These are phyloP conservation scores for Hylia prasina DNA, from an alignment of 2,113 vertebrate species.

Conservation along the genomic window DNA sequence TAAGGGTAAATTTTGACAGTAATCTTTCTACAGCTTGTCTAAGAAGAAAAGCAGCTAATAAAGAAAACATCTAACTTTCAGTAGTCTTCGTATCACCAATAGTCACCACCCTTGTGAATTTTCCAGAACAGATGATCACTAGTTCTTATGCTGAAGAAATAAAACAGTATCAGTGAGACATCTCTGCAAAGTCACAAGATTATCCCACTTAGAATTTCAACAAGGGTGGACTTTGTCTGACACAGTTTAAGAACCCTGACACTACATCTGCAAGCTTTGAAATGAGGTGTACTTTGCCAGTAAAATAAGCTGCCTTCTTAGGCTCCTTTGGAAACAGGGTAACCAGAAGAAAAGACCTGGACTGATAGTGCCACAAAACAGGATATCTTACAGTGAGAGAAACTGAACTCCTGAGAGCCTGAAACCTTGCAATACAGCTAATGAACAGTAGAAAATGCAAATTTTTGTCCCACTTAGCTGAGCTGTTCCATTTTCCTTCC, in stretches of 20 bases:
- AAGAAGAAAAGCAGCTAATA: background rate
- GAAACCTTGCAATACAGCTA: background rate
- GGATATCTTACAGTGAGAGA: background rate
- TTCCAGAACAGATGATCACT: background rate
- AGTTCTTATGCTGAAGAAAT: background rate
- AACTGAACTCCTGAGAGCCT: background rate
- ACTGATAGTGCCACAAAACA: background rate
- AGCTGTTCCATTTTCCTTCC: background rate
- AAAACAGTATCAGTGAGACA: background rate
- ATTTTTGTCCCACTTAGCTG: background rate
- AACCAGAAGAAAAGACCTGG: background rate
- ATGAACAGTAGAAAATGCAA: background rate
- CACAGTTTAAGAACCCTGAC: background rate
- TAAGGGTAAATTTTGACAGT: background rate
- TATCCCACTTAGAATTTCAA: background rate
- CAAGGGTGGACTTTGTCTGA: background rate
- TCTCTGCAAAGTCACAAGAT: background rate
- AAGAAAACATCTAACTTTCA: background rate
- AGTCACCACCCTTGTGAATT: background rate
- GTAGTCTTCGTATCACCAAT: background rate
- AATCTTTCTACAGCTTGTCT: background rate
- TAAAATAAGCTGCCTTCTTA: background rate
- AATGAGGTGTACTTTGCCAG: rapidly evolving
- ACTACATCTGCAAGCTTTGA: background rate
- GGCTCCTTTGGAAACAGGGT: background rate